These are phyloP conservation scores for Branchellion lobata DNA, from an alignment of 2,888 invertebrate species.

Conservation along the genomic window DNA sequence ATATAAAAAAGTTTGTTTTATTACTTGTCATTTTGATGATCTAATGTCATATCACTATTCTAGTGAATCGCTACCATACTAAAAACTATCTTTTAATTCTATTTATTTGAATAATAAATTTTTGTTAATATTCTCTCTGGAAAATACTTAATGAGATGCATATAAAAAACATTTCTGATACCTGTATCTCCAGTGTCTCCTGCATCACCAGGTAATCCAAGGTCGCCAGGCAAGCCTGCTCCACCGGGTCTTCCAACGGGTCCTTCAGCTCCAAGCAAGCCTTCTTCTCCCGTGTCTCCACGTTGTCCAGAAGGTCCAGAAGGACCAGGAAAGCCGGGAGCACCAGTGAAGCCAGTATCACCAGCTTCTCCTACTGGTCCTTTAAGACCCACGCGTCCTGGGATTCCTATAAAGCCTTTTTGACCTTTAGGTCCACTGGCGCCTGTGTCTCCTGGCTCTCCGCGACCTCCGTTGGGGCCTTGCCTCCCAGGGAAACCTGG, in stretches of 20 bases:
- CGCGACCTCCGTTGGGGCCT: conserved; percentile 23
- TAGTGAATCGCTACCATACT: too few species aligned
- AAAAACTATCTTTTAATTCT: too few species aligned
- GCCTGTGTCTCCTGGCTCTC: conserved; percentile 23
- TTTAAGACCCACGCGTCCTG: not conserved
- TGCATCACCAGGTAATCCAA: conserved; percentile 29
- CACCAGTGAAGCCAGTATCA: conserved; percentile 47
- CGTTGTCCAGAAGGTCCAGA: conserved; percentile 46
- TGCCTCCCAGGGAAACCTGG: conserved; percentile 37
- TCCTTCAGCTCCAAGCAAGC: conserved; percentile 48
- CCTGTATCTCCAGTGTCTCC: conserved; percentile 38
- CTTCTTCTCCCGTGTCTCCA: conserved; percentile 47
- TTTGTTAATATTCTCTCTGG: too few species aligned
- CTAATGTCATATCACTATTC: too few species aligned
- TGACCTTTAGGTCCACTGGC: not conserved
- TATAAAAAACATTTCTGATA: not conserved
- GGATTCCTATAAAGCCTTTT: not conserved
- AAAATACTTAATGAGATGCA: too few species aligned
- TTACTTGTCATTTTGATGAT: too few species aligned
- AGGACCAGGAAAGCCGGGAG: conserved; percentile 47
- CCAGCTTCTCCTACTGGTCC: conserved; percentile 40
- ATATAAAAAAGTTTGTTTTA: too few species aligned
- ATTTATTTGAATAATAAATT: too few species aligned
- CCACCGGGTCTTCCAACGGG: conserved; percentile 47
- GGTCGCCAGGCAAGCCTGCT: conserved; percentile 35